phyloP scores from a whole-genome alignment of 2,797 vertebrate species.

The Simalia tracyae region DNA sequence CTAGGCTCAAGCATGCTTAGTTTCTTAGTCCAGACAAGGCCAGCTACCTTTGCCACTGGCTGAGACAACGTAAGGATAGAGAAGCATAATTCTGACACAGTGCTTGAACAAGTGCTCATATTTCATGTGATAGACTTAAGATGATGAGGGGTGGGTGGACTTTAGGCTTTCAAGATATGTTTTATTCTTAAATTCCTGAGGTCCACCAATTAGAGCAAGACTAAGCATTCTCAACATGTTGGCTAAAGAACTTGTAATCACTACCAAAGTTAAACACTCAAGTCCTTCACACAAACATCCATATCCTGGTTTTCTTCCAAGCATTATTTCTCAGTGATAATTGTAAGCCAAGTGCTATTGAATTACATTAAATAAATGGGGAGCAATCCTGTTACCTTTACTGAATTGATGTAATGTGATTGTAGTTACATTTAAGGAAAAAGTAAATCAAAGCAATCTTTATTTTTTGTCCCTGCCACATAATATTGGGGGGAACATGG shows the following conservation, averaged over 20 bases:
- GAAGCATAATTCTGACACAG: conserved; percentile 19
- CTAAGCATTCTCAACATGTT: background rate
- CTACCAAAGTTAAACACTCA: background rate
- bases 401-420: background rate
- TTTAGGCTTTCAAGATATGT: background rate
- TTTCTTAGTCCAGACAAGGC: background rate
- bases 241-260: background rate
- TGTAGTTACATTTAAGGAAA: background rate
- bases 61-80: background rate
- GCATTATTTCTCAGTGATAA: background rate
- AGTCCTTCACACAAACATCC: background rate
- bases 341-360: background rate
- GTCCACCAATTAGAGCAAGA: background rate
- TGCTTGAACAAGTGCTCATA: background rate
- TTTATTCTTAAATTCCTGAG: background rate
- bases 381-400: background rate
- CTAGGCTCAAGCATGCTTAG: background rate
- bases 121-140: background rate
- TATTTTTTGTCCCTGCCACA: background rate
- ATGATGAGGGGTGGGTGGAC: background rate
- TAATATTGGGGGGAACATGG: background rate
- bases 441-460: background rate
- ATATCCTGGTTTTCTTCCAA: background rate
- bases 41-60: background rate
- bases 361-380: background rate